Base-by-base conservation (phyloP, 2,113 vertebrate genomes). In the Eclectus roratus region DNA sequence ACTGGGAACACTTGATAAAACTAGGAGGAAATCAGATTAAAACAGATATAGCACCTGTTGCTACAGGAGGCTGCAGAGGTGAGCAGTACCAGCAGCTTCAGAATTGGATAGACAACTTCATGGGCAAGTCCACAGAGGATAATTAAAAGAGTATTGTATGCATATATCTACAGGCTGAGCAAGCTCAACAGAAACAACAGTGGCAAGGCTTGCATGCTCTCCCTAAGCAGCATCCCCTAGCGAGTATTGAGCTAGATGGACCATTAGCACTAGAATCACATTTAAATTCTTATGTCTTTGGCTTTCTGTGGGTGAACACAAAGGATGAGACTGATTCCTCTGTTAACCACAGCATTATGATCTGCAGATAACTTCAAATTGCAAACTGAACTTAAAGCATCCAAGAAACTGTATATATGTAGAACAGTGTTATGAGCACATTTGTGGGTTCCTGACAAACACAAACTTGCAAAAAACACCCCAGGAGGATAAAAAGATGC, bases 321-420 rank as follows among this genome's bases (percentile, higher is more conserved):
- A 49, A n/a, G 35, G 29, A 53, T 21, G 9, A 31, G 19, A 68
- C 46, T 7, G 16, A 80, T 49, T 47, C 6, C 21, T 35, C 56
- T 24, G 56, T 58, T 80, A 68, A 37, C 13, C 19, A 47, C 3
- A 55, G 61, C 39, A 9, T 37, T 33, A 61, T 8, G 23, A 50
- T n/a, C 70, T 64, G 41, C 39, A 93, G n/a, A 78, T 3, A 53
- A 31, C 21, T 31, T 53, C 35, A 8, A 72, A 72, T 0, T 41
- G 31, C 53, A 74, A 52, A 60, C 18, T 41, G n/a, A 68, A 80
- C 13, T 43, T 61, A 18, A 73, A 80, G 41, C 53, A 61, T 25
- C n/a, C 78, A 14, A 41, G 50, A 44, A 77, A 11, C 6, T 11
- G 9, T 9, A n/a, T 7, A 7, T 41, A 52, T 0, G 1, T 17